These are phyloP conservation scores for Clanis bilineata DNA, from an alignment of 2,888 invertebrate genomes.

Conservation along the genomic window DNA sequence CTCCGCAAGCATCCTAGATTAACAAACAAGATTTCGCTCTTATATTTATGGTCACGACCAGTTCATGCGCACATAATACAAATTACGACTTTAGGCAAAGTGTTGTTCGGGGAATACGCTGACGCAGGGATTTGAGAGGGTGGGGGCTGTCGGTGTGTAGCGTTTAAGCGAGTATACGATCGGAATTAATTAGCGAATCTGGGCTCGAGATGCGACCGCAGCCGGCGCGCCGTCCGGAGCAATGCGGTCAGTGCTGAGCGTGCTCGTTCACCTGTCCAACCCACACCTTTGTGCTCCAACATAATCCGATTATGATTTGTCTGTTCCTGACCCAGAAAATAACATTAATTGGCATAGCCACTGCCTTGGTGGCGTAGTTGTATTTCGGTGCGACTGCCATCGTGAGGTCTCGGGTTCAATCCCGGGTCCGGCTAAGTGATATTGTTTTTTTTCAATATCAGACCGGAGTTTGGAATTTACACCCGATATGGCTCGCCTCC, in stretches of 20 bases:
- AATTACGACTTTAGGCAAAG: constrained; percentile 35
- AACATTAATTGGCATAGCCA: constrained; percentile 42
- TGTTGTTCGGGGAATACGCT: constrained; percentile 24
- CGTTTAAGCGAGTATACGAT: constrained; percentile 45
- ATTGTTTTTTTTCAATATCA: too few relatives aligned
- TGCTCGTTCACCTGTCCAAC: constrained; percentile 56
- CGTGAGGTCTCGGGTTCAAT: too few relatives aligned
- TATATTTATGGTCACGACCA: constrained; percentile 40
- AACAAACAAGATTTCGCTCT: constrained; percentile 40
- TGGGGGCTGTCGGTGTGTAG: constrained; percentile 33
- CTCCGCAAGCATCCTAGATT: constrained; percentile 5
- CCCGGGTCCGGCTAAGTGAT: too few relatives aligned
- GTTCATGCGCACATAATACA: constrained; percentile 21
- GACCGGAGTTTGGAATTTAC: too few relatives aligned
- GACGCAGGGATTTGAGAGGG: constrained; percentile 30
- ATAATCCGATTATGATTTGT: constrained; percentile 61
- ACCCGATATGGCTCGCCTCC: too few relatives aligned
- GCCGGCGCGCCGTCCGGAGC: constrained; percentile 35
- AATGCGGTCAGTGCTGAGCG: constrained; percentile 43
- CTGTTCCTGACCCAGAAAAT: constrained; percentile 48
- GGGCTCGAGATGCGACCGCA: constrained; percentile 54
- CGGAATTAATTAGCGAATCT: constrained; percentile 67
- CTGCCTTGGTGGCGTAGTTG: too few relatives aligned
- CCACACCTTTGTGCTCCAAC: constrained; percentile 42
- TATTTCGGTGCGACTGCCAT: background rate